Percentiles rank a stretch among this genome's conserved stretches.
Conservation (phyloP, 1,140 invertebrate genomes). For the Tetraneura akinire region DNA sequence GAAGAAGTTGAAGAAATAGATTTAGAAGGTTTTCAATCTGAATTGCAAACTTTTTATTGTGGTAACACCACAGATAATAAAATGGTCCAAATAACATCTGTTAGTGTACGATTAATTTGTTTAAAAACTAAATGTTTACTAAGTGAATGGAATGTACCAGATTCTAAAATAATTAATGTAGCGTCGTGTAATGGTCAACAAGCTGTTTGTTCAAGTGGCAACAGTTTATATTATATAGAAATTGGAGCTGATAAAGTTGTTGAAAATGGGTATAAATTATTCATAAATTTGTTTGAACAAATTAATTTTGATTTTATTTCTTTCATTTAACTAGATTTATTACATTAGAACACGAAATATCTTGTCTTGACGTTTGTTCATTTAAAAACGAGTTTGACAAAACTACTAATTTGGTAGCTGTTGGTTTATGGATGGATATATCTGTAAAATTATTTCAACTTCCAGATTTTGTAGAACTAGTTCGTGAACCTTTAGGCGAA, state of each 20-base stretch:
- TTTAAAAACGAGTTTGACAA: constrained; percentile 62
- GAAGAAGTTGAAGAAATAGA: constrained; percentile 88
- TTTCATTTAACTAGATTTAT: constrained; percentile 61
- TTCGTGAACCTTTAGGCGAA: constrained; percentile 85
- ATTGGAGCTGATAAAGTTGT: constrained; percentile 71
- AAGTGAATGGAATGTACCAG: constrained; percentile 76
- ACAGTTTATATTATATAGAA: constrained; percentile 86
- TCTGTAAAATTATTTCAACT: constrained; percentile 82
- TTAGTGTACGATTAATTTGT: constrained; percentile 70
- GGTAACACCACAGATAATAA: constrained; percentile 85
- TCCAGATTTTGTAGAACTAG: constrained; percentile 75
- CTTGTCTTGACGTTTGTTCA: constrained; percentile 93
- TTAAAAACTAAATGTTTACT: constrained; percentile 69
- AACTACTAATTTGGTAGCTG: constrained; percentile 76
- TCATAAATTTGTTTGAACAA: constrained; percentile 25
- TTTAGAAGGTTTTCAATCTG: constrained; percentile 82
- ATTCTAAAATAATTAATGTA: constrained; percentile 78
- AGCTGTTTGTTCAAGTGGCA: constrained; percentile 85
- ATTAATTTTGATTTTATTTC: constrained; percentile 31
- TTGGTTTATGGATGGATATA: constrained; percentile 97
- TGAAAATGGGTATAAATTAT: constrained; percentile 63
- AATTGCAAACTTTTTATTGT: constrained; percentile 90
- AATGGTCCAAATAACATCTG: constrained; percentile 80
- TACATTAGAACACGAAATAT: constrained; percentile 88
- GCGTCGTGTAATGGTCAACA: constrained; percentile 83